phyloP scores from a whole-genome alignment of 2,888 invertebrate genomes.

The Polylopha cassiicola region DNA sequence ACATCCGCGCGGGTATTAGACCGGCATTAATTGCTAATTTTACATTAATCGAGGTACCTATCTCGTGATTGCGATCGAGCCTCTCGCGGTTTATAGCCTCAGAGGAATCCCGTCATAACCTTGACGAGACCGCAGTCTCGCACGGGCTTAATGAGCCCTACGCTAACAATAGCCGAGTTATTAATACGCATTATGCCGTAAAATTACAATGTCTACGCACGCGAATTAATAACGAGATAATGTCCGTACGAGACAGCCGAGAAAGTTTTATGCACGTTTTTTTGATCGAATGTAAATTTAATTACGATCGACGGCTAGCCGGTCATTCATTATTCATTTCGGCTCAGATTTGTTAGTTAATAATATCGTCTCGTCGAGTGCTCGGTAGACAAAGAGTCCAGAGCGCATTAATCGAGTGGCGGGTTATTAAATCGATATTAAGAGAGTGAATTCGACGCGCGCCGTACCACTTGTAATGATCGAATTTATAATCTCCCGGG shows the following conservation, averaged over 20 bases:
- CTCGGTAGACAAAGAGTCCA: slow-evolving; percentile 47
- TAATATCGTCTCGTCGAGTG: slow-evolving; percentile 39
- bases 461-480: slow-evolving; percentile 71
- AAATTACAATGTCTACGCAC: slow-evolving; percentile 51
- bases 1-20: slow-evolving; percentile 43
- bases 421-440: slow-evolving; percentile 68
- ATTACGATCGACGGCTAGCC: slow-evolving; percentile 30
- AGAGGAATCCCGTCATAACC: slow-evolving; percentile 47
- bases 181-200: slow-evolving; percentile 45
- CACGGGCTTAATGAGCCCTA: slow-evolving; percentile 41
- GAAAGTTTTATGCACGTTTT: slow-evolving; percentile 34
- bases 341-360: slow-evolving; percentile 34
- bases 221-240: slow-evolving; percentile 43
- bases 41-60: slow-evolving; percentile 37
- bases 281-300: slow-evolving; percentile 29
- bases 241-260: slow-evolving; percentile 32
- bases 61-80: slow-evolving; percentile 39
- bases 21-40: slow-evolving; percentile 44
- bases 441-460: slow-evolving; percentile 64
- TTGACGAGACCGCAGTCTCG: slow-evolving; percentile 34
- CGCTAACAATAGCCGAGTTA: slow-evolving; percentile 39
- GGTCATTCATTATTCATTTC: slow-evolving; percentile 35
- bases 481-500: slow-evolving; percentile 73
- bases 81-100: slow-evolving; percentile 41
- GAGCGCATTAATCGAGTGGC: slow-evolving; percentile 58